Conservation (phyloP, 2,113 vertebrate species). For the Fukomys damarensis region DNA sequence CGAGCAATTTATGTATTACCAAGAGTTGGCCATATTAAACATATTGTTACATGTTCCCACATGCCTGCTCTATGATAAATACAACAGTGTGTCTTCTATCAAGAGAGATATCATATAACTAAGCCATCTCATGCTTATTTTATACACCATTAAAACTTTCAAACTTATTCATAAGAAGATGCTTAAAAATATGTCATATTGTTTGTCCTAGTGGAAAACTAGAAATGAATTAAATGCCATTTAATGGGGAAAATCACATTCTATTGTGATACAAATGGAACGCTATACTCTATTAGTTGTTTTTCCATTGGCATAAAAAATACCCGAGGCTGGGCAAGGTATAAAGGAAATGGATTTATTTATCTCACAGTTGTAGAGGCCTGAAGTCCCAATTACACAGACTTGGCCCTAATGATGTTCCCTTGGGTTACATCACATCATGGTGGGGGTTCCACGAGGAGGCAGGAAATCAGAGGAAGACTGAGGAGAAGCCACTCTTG, state of each 20-base stretch:
- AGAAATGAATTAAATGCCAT: neutral
- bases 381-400: neutral
- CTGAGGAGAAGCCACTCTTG: neutral
- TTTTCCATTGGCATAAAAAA: neutral
- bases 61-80: neutral
- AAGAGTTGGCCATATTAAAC: neutral
- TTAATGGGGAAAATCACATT: neutral
- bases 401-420: neutral
- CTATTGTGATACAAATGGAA: neutral
- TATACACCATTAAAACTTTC: neutral
- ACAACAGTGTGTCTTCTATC: neutral
- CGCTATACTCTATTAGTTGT: neutral
- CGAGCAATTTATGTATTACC: neutral
- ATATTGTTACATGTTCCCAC: neutral
- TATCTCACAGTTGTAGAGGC: neutral
- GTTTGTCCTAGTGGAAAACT: neutral
- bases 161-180: neutral
- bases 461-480: neutral
- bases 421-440: neutral
- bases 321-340: neutral
- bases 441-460: neutral
- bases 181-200: neutral
- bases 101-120: neutral
- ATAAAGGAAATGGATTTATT: neutral
- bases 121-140: neutral